Conservation (phyloP, 2,797 vertebrate genomes). For the Tragelaphus oryx region DNA sequence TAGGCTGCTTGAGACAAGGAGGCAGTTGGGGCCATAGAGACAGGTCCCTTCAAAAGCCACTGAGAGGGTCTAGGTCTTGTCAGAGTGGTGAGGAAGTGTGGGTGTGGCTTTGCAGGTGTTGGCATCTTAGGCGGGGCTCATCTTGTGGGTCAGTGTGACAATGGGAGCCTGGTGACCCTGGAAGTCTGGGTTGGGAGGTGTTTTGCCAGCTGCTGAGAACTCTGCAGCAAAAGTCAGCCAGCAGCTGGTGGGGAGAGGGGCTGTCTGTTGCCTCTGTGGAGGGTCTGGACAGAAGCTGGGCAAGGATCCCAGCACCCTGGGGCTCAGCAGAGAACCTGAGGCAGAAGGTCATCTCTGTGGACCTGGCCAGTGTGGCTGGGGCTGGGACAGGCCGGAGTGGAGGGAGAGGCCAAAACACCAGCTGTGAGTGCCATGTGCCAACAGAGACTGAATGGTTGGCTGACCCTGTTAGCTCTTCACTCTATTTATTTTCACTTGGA, state of each 20-base stretch:
- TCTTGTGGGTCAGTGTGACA: neutral
- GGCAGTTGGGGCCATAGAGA: neutral
- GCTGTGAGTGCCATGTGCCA: neutral
- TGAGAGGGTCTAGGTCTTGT: neutral
- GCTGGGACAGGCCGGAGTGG: neutral
- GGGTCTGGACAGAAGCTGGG: neutral
- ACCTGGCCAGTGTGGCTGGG: neutral
- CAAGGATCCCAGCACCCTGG: neutral
- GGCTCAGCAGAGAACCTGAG: neutral
- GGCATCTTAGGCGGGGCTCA: neutral
- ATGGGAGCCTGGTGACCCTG: neutral
- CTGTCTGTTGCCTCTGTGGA: neutral
- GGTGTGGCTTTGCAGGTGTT: neutral
- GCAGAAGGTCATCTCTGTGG: neutral
- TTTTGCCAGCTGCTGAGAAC: neutral
- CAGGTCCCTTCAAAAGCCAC: neutral
- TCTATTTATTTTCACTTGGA: conserved; percentile 24
- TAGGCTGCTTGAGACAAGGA: neutral
- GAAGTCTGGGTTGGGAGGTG: neutral
- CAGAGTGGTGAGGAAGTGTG: neutral
- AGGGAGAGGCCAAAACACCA: neutral
- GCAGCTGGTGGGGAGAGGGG: neutral
- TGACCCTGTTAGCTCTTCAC: neutral
- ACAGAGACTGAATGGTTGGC: neutral
- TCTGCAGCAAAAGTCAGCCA: neutral